Evolutionary conservation across 2,888 invertebrate species (phyloP).

Genomic region (Perdita meconis): DNA sequence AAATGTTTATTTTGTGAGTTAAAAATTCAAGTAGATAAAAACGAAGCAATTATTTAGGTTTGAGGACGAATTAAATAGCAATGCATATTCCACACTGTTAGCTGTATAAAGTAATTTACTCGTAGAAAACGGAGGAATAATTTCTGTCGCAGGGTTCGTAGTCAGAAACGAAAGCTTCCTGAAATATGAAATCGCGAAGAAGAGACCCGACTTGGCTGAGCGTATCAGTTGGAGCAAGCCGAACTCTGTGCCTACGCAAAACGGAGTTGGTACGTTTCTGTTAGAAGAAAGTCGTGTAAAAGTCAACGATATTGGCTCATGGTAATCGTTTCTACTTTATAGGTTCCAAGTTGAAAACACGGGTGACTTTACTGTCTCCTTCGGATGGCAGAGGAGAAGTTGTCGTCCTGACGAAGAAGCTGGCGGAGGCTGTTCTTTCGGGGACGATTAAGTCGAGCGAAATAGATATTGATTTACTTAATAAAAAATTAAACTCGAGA

Average conservation of each 20-base stretch:
- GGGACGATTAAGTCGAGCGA: constrained; percentile 84
- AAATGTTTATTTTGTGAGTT: no score
- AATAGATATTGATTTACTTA: constrained; percentile 86
- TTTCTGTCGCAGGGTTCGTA: constrained; percentile 51
- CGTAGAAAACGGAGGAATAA: no score
- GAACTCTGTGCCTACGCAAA: constrained; percentile 62
- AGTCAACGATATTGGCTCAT: not conserved
- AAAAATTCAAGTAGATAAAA: no score
- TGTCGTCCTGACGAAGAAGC: constrained; percentile 70
- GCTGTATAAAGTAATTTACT: no score
- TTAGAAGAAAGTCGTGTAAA: not conserved
- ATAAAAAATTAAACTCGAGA: constrained; percentile 85
- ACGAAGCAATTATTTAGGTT: no score
- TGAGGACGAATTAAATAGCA: no score
- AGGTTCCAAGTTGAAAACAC: constrained; percentile 84
- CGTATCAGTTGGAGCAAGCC: constrained; percentile 85
- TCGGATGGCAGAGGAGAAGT: constrained; percentile 78
- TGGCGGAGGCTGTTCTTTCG: constrained; percentile 73
- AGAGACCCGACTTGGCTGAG: constrained; percentile 85
- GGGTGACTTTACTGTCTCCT: constrained; percentile 86
- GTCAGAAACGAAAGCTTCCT: constrained; percentile 85
- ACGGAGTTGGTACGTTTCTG: constrained; percentile 68
- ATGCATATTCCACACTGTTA: no score
- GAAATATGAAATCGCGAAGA: constrained; percentile 85
- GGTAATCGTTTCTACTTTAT: constrained; percentile 26